Evolutionary conservation across 2,888 invertebrate genomes (phyloP), one percentile per base, ranked within the genome.

Genomic region (Phortica okadai): DNA sequence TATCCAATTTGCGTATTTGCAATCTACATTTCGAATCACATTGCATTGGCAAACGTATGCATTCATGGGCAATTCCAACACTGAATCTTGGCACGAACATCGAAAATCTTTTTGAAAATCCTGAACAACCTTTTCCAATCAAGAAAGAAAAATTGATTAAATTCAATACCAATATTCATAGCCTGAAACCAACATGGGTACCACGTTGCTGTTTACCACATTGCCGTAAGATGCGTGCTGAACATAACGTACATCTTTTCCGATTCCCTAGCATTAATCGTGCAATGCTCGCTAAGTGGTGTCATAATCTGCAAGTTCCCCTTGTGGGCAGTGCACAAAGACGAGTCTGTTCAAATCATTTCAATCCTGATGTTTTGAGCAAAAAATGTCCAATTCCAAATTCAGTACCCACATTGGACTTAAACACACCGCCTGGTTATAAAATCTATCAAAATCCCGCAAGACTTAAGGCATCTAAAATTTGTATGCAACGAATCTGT

Each of bases 401-500:
- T 77, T 87, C 89, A 0, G 88, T 90, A 76, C 89, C 89, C 5
- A 90, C 89, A 0, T 73, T 90, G 4, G 86, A 90, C 8, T 77
- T 90, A 0, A 90, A 90, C 59, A 78, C 85, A 0, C 90, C 89
- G 0, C 76, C 87, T 0, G 89, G 90, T 11, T 84, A 88, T 67
- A 90, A 90, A 78, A 87, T 90, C 59, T 90, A 90, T 75, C 90
- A 89, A 77, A 90, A 90, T 79, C 90, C 89, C 10, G 84, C 89
- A 16, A 87, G 89, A 69, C 79, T 90, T 0, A 88, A 88, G 78
- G 82, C 84, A 42, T 83, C 82, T 33, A 90, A 90, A 70, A 66
- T 88, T 42, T 86, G 90, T 11, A 72, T 86, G 44, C 86, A 90
- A 73, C 84, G 87, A 2, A 84, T 88, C 8, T 90, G 89, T 76